phyloP scores from a whole-genome alignment of 2,888 invertebrate genomes.

The Drepana falcataria region DNA sequence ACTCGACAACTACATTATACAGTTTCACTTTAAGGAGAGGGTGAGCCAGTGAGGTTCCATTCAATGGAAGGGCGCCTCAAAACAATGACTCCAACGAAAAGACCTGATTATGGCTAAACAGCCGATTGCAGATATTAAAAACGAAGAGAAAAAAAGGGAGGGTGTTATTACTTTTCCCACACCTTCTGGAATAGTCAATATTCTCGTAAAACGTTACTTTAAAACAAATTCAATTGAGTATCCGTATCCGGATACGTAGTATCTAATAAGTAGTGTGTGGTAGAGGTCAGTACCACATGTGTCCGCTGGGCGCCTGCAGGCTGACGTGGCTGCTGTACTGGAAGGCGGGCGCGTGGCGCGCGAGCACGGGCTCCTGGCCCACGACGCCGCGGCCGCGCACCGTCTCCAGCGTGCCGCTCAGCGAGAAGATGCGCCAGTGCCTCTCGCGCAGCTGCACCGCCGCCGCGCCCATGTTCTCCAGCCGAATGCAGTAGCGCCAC shows the following conservation, averaged over 20 bases:
- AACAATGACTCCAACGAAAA: too few relatives aligned
- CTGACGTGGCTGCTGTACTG: constrained; percentile 99
- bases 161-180: too few relatives aligned
- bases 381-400: constrained; percentile 96
- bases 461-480: constrained; percentile 94
- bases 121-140: too few relatives aligned
- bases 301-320: constrained; percentile 97
- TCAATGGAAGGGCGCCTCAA: too few relatives aligned
- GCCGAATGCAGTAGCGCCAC: constrained; percentile 98
- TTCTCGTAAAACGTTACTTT: too few relatives aligned
- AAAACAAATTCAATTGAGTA: too few relatives aligned
- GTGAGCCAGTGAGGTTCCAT: too few relatives aligned
- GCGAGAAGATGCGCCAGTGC: constrained; percentile 98
- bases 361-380: constrained; percentile 97
- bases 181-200: too few relatives aligned
- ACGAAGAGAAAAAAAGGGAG: too few relatives aligned
- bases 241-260: too few relatives aligned
- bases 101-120: too few relatives aligned
- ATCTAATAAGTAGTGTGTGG: constrained; percentile 30
- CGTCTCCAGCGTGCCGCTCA: constrained; percentile 95
- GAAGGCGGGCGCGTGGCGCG: constrained; percentile 93
- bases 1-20: background rate
- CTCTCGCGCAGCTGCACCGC: constrained; percentile 96
- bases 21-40: too few relatives aligned
- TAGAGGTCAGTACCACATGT: constrained; percentile 88